These are phyloP conservation scores for Pelecanus crispus DNA, from an alignment of 2,113 vertebrate species.

Conservation along the genomic window DNA sequence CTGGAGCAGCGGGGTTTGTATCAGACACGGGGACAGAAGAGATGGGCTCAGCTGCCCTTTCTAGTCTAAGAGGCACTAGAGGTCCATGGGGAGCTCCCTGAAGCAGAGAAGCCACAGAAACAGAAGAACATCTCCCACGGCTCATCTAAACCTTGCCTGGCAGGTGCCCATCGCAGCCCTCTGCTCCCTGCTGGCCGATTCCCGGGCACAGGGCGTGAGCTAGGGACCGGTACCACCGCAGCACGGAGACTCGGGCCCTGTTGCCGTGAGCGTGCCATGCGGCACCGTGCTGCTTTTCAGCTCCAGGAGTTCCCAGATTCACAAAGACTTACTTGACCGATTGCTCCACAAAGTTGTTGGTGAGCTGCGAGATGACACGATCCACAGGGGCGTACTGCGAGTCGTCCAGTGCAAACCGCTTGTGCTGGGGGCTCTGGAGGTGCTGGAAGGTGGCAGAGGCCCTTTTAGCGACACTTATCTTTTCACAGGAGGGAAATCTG, in stretches of 20 bases:
- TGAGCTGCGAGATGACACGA: conserved; percentile 70
- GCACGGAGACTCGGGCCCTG: background rate
- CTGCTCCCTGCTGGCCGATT: no score
- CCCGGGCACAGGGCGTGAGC: background rate
- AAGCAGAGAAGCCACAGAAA: background rate
- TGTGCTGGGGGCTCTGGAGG: conserved; percentile 78
- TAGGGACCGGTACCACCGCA: background rate
- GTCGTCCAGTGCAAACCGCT: conserved; percentile 67
- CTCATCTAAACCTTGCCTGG: background rate
- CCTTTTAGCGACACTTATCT: background rate
- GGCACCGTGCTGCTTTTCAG: accelerated
- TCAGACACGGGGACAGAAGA: background rate
- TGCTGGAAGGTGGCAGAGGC: conserved; percentile 69
- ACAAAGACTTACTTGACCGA: background rate
- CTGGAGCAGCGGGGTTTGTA: background rate
- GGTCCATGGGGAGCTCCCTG: background rate
- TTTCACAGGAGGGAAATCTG: background rate
- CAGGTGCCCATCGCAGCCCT: background rate
- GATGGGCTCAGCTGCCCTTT: background rate
- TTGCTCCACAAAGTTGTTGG: conserved; percentile 39
- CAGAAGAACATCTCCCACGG: background rate
- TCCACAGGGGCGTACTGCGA: conserved; percentile 73
- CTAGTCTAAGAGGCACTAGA: background rate
- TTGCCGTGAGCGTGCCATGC: accelerated
- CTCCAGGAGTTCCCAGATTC: background rate